Conservation (phyloP, 2,888 invertebrate species). For the Aphidoletes aphidimyza region DNA sequence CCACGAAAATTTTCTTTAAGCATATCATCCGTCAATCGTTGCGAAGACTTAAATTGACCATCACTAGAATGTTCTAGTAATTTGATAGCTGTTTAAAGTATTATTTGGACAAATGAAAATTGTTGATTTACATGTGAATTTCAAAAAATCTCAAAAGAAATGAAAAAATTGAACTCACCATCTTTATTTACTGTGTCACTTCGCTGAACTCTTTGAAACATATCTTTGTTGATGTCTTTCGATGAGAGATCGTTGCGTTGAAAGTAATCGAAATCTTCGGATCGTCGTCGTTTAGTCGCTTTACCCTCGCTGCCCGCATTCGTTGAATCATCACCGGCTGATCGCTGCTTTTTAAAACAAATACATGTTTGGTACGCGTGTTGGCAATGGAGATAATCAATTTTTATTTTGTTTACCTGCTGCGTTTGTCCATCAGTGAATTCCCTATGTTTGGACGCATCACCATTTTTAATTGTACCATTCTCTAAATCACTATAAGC, state of each 20-base stretch:
- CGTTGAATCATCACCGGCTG: constrained; percentile 64
- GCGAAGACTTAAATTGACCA: background rate
- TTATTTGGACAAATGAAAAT: too few species aligned
- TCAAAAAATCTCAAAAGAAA: background rate
- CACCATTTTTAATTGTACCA: constrained; percentile 47
- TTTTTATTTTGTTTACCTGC: constrained; percentile 11
- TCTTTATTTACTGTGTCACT: background rate
- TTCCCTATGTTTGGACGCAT: constrained; percentile 26
- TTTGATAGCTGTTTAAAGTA: too few species aligned
- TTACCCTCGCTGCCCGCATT: background rate
- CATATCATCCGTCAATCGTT: background rate
- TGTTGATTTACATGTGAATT: background rate
- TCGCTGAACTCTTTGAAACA: background rate
- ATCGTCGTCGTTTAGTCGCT: constrained; percentile 55
- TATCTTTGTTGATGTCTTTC: constrained; percentile 32
- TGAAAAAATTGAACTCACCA: background rate
- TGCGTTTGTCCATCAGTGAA: background rate
- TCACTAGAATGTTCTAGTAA: background rate
- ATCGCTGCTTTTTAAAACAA: constrained; percentile 54
- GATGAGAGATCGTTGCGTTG: background rate
- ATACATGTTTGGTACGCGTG: too few species aligned
- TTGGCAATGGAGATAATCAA: too few species aligned
- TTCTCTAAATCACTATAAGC: constrained; percentile 40
- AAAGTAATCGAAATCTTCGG: constrained; percentile 65
- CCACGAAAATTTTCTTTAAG: constrained; percentile 63